phyloP scores from a whole-genome alignment of 1,140 invertebrate species.

The Helicoverpa armigera region DNA sequence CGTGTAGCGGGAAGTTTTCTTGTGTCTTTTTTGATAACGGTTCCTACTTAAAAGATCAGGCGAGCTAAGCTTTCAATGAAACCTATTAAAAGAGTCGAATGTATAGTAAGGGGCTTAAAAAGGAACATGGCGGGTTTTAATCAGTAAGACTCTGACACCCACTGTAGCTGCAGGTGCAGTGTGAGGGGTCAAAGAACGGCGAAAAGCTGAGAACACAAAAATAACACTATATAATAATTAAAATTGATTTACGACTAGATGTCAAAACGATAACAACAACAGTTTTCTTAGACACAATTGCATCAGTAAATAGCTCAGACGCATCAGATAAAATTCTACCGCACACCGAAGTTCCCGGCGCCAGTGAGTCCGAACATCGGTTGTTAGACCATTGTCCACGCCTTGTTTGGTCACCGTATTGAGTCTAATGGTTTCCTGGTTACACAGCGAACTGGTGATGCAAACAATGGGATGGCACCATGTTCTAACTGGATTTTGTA shows the following conservation, averaged over 20 bases:
- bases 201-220: too few species aligned
- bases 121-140: too few species aligned
- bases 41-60: neutral
- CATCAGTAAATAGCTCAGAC: too few species aligned
- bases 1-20: constrained; percentile 7
- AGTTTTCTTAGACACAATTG: too few species aligned
- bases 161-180: too few species aligned
- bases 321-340: neutral
- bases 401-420: constrained; percentile 48
- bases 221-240: too few species aligned
- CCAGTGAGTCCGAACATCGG: neutral
- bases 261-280: too few species aligned
- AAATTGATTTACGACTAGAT: too few species aligned
- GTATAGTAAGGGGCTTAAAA: too few species aligned
- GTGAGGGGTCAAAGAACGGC: too few species aligned
- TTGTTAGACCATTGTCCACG: constrained; percentile 52
- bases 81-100: too few species aligned
- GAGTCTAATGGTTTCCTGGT: constrained; percentile 59
- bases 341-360: neutral
- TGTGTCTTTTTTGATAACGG: neutral
- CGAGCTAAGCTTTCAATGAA: neutral
- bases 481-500: constrained; percentile 20
- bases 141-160: too few species aligned
- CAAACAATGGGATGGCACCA: constrained; percentile 49
- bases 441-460: constrained; percentile 50